phyloP scores from a whole-genome alignment of 2,888 invertebrate genomes.

The Ennomos fuscantarius region DNA sequence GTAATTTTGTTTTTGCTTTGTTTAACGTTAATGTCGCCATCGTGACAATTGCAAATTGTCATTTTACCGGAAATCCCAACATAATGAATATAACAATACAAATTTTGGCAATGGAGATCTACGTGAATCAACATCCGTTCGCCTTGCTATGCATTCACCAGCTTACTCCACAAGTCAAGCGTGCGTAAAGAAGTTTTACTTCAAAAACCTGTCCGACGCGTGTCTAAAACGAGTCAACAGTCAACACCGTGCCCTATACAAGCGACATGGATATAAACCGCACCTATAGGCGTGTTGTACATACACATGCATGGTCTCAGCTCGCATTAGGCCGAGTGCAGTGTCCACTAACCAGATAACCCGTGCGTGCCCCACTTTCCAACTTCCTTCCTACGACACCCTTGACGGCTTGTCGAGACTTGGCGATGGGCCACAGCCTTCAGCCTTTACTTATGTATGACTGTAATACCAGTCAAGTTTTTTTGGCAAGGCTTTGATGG shows the following conservation, averaged over 20 bases:
- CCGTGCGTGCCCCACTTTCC: slow-evolving; percentile 68
- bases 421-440: neutral
- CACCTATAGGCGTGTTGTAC: slow-evolving; percentile 20
- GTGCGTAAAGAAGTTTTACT: too few relatives aligned
- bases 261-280: slow-evolving; percentile 1
- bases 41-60: too few relatives aligned
- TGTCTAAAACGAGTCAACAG: neutral
- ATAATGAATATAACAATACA: too few relatives aligned
- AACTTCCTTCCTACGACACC: slow-evolving; percentile 71
- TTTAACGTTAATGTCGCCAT: too few relatives aligned
- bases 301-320: slow-evolving; percentile 17
- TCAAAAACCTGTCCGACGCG: slow-evolving; percentile 5
- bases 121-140: too few relatives aligned
- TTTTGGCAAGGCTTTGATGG: slow-evolving; percentile 3
- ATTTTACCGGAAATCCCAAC: too few relatives aligned
- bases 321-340: slow-evolving; percentile 48
- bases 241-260: neutral
- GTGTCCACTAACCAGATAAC: slow-evolving; percentile 76
- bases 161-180: too few relatives aligned
- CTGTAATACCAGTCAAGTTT: neutral
- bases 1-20: too few relatives aligned
- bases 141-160: too few relatives aligned
- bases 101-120: too few relatives aligned
- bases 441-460: slow-evolving; percentile 19
- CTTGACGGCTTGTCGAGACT: slow-evolving; percentile 43